Conservation (phyloP, 2,113 vertebrate genomes). For the Cyanoderma ruficeps region DNA sequence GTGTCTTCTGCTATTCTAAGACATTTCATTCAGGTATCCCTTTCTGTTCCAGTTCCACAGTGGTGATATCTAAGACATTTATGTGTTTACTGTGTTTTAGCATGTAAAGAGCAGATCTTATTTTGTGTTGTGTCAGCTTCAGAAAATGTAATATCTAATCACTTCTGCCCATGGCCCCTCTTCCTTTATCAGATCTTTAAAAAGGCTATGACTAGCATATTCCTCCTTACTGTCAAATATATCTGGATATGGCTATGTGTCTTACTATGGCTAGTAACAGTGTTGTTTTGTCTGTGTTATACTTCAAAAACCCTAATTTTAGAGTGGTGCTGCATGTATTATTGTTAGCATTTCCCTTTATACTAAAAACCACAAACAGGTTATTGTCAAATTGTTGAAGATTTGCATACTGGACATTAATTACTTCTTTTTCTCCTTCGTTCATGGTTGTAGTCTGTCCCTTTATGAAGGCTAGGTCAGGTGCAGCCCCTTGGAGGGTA, state of each 20-base stretch:
- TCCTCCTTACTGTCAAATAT: neutral
- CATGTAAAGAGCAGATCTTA: neutral
- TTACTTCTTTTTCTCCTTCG: neutral
- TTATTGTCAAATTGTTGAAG: neutral
- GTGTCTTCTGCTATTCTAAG: neutral
- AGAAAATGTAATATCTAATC: neutral
- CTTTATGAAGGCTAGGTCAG: constrained; percentile 1
- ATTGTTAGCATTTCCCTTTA: neutral
- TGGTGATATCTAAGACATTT: neutral
- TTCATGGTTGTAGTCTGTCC: neutral
- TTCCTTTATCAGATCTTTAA: neutral
- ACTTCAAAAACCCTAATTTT: neutral
- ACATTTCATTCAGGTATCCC: neutral
- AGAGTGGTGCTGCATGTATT: neutral
- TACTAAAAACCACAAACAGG: neutral
- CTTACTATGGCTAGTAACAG: neutral
- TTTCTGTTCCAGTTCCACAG: neutral
- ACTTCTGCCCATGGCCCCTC: neutral
- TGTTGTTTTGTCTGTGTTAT: neutral
- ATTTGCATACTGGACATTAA: neutral
- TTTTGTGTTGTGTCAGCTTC: neutral
- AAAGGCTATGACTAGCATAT: neutral
- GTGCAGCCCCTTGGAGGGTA: neutral
- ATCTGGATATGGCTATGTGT: neutral
- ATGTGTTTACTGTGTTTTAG: neutral